Percentiles rank a stretch among this genome's conserved stretches.
These are phyloP conservation scores for Rhynchomys soricoides DNA, from an alignment of 2,113 vertebrate genomes.

Conservation along the genomic window DNA sequence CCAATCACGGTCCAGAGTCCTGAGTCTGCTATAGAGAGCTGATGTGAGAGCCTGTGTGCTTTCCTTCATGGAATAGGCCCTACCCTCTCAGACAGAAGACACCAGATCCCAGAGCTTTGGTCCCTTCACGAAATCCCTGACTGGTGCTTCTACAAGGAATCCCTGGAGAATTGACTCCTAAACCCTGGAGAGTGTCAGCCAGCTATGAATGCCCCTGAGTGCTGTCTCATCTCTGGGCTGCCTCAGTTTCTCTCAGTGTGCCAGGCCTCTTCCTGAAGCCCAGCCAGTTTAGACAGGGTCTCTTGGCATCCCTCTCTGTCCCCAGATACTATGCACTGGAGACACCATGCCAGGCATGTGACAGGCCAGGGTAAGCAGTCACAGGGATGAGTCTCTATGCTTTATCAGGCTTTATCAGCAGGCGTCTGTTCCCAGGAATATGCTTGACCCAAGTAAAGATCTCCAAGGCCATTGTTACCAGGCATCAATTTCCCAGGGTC, in stretches of 20 bases:
- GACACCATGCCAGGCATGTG: rapidly evolving
- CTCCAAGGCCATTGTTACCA: rapidly evolving
- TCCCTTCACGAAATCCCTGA: rapidly evolving
- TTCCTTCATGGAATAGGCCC: rapidly evolving
- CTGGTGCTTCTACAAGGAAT: not conserved
- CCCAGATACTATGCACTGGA: not conserved
- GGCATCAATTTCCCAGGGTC: not conserved
- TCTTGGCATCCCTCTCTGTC: not conserved
- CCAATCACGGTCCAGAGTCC: not conserved
- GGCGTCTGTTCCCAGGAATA: not conserved
- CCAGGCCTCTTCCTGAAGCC: not conserved
- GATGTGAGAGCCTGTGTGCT: rapidly evolving
- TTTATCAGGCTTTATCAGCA: not conserved
- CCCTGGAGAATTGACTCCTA: rapidly evolving
- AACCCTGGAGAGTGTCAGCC: rapidly evolving
- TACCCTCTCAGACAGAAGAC: not conserved
- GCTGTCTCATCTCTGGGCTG: not conserved
- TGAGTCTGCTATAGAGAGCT: not conserved
- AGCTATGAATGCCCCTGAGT: not conserved
- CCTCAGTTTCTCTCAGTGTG: not conserved
- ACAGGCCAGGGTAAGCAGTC: not conserved
- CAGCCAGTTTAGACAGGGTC: not conserved
- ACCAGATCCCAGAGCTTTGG: not conserved
- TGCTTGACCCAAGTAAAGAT: rapidly evolving
- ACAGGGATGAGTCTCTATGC: not conserved